A percentile compares a stretch with the other conserved stretches of the same genome.
Evolutionary conservation across 2,888 invertebrate species (phyloP).

Genomic region (Parochlus steinenii): DNA sequence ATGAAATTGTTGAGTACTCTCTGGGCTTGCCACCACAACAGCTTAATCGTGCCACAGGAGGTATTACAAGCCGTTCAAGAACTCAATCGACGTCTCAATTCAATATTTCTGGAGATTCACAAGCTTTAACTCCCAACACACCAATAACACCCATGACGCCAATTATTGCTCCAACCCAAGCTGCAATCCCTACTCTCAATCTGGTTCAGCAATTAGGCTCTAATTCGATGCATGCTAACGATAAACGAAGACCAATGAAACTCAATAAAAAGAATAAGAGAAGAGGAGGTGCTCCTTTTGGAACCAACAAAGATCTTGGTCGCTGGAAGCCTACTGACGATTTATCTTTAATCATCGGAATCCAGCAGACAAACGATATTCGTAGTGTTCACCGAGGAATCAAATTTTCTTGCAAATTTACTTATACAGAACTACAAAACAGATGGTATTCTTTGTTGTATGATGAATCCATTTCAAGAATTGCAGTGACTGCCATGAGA

Average conservation of each 20-base stretch:
- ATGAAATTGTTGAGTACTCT: slow-evolving; percentile 89
- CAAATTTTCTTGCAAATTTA: slow-evolving; percentile 91
- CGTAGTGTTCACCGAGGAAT: slow-evolving; percentile 75
- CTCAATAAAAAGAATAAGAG: slow-evolving; percentile 31
- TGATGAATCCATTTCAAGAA: slow-evolving; percentile 82
- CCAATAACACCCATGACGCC: not conserved
- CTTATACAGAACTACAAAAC: slow-evolving; percentile 81
- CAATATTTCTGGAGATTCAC: slow-evolving; percentile 14
- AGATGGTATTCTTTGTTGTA: slow-evolving; percentile 93
- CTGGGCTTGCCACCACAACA: slow-evolving; percentile 42
- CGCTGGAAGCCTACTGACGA: slow-evolving; percentile 98
- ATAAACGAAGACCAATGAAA: slow-evolving; percentile 10
- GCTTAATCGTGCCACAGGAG: slow-evolving; percentile 4
- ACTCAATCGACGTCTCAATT: slow-evolving; percentile 31
- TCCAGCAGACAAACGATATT: slow-evolving; percentile 76
- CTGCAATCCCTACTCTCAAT: slow-evolving; percentile 5
- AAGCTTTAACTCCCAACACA: slow-evolving; percentile 1
- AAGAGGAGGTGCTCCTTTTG: slow-evolving; percentile 36
- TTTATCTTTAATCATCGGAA: slow-evolving; percentile 79
- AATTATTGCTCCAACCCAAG: not conserved
- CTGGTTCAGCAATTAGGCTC: not conserved
- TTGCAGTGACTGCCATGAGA: slow-evolving; percentile 83
- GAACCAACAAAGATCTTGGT: slow-evolving; percentile 70
- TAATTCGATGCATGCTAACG: not conserved
- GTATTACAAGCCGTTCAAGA: slow-evolving; percentile 31